Evolutionary conservation across 2,113 vertebrate genomes (phyloP).

Genomic region (Syngnathus typhle): DNA sequence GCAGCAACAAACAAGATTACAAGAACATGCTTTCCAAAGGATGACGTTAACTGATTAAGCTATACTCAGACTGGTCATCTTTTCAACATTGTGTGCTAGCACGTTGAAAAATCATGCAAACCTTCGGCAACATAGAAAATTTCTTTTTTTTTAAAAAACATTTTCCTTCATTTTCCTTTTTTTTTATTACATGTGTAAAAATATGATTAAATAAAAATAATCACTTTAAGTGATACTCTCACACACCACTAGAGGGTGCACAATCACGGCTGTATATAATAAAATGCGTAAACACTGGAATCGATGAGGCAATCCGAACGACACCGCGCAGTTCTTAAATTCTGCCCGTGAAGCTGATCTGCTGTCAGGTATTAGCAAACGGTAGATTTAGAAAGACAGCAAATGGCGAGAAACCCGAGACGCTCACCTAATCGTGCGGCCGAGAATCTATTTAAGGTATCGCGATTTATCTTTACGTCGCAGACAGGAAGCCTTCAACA

Average conservation of each 20-base stretch:
- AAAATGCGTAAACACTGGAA: no score
- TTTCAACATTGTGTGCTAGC: not conserved
- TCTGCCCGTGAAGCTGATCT: conserved; percentile 37
- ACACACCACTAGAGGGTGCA: no score
- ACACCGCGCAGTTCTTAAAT: conserved; percentile 3
- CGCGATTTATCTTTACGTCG: not conserved
- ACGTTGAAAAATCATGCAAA: not conserved
- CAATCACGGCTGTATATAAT: no score
- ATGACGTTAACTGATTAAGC: not conserved
- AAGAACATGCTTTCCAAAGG: conserved; percentile 4
- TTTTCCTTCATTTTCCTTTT: no score
- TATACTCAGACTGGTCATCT: not conserved
- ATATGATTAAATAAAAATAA: no score
- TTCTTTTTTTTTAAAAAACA: no score
- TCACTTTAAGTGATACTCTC: no score
- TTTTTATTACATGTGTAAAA: no score
- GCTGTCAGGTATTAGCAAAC: conserved; percentile 56
- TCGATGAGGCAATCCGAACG: no score
- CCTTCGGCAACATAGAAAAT: not conserved
- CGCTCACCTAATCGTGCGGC: conserved; percentile 33
- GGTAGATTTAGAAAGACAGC: conserved; percentile 57
- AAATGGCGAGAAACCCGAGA: conserved; percentile 55
- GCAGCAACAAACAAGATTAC: conserved; percentile 31
- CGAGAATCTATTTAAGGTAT: conserved; percentile 15
- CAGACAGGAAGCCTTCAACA: not conserved